Conservation (phyloP, 2,113 vertebrate genomes). For the Motacilla alba region DNA sequence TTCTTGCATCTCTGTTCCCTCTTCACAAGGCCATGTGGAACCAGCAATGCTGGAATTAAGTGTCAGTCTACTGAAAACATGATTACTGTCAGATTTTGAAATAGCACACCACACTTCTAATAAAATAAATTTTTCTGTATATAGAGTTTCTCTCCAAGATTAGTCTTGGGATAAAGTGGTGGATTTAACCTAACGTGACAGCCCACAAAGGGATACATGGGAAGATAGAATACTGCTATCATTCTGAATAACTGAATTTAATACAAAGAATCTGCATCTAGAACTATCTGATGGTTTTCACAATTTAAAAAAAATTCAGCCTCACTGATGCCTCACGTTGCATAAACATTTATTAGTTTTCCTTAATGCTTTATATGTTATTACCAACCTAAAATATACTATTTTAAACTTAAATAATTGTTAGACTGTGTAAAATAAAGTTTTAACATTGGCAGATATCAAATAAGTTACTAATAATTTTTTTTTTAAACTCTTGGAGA, state of each 20-base stretch:
- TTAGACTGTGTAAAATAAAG: neutral
- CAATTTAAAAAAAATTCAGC: neutral
- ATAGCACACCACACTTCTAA: neutral
- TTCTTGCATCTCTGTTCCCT: neutral
- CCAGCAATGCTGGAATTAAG: neutral
- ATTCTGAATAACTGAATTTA: neutral
- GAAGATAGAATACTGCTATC: neutral
- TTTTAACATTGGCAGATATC: fast-evolving
- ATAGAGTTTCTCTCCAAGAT: neutral
- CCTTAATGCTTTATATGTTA: neutral
- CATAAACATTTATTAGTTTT: neutral
- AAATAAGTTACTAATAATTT: neutral
- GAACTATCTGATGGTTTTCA: neutral
- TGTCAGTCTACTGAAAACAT: neutral
- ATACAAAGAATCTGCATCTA: neutral
- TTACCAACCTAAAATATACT: neutral
- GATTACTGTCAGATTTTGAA: neutral
- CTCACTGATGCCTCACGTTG: neutral
- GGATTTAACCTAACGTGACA: constrained; percentile 2
- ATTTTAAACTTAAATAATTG: neutral
- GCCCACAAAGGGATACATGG: neutral
- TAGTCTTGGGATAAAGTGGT: neutral
- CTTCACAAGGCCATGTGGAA: neutral
- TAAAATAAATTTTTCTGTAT: neutral
- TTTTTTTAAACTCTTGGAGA: neutral